phyloP scores from a whole-genome alignment of 64 coral and sea anemone genomes.

The Dendronephthya gigantea region DNA sequence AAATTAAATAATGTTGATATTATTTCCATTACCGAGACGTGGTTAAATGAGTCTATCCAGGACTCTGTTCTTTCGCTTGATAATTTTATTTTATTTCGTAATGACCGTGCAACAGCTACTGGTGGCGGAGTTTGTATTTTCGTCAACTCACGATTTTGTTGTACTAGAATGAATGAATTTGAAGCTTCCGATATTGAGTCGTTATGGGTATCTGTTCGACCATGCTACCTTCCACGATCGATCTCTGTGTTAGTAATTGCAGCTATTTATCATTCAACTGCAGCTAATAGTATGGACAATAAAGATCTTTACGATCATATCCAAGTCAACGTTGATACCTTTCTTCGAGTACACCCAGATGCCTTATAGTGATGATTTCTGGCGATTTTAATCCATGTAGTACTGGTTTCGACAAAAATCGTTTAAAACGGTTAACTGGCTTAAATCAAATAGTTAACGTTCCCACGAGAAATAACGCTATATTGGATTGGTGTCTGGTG shows the following conservation, averaged over 20 bases:
- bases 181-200: constrained; percentile 13
- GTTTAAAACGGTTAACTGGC: neutral
- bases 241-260: constrained; percentile 15
- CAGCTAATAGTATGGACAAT: neutral
- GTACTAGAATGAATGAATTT: neutral
- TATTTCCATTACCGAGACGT: constrained; percentile 20
- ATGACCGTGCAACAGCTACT: neutral
- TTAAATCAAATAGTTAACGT: neutral
- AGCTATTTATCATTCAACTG: constrained; percentile 11
- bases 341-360: constrained; percentile 7
- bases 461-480: neutral
- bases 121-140: constrained; percentile 23
- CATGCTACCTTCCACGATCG: neutral
- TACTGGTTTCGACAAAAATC: neutral
- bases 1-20: constrained; percentile 1
- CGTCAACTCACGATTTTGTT: neutral
- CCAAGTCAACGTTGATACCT: neutral
- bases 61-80: constrained; percentile 4
- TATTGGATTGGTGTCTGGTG: neutral
- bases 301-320: neutral
- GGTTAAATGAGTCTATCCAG: neutral
- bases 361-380: neutral
- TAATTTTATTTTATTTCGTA: constrained; percentile 32
- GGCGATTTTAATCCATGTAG: neutral
- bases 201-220: constrained; percentile 2